These are phyloP conservation scores for Cynaeus angustus DNA, from an alignment of 2,888 invertebrate genomes.

Conservation along the genomic window DNA sequence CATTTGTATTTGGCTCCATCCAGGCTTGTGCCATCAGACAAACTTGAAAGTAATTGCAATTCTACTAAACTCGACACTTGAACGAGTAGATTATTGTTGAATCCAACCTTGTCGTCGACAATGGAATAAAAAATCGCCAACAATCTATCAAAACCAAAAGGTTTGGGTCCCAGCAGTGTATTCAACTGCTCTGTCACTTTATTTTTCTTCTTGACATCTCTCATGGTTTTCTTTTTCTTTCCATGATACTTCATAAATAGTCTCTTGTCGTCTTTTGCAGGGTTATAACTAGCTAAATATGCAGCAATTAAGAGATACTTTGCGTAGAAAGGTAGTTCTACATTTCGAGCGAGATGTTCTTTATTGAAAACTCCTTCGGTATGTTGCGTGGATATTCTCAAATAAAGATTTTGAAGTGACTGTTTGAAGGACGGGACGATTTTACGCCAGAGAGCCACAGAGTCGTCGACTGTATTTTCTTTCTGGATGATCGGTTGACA, in stretches of 20 bases:
- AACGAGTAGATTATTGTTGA: constrained; percentile 89
- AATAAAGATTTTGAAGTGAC: constrained; percentile 85
- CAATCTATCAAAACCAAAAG: constrained; percentile 67
- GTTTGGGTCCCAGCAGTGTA: constrained; percentile 86
- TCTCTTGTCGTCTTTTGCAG: constrained; percentile 89
- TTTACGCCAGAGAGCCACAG: constrained; percentile 85
- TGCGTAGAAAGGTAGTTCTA: constrained; percentile 91
- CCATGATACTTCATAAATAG: constrained; percentile 88
- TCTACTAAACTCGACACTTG: constrained; percentile 92
- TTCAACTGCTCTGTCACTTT: constrained; percentile 76
- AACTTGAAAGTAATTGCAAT: constrained; percentile 82
- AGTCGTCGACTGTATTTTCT: constrained; percentile 78
- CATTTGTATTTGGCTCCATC: constrained; percentile 91
- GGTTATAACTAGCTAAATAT: constrained; percentile 94
- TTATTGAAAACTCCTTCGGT: neutral
- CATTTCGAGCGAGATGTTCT: constrained; percentile 75
- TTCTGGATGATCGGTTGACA: constrained; percentile 84
- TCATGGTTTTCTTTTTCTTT: constrained; percentile 80
- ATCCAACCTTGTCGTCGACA: constrained; percentile 87
- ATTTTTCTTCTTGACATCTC: constrained; percentile 77
- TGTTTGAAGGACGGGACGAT: constrained; percentile 84
- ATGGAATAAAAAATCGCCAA: constrained; percentile 76
- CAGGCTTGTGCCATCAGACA: constrained; percentile 80
- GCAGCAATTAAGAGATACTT: constrained; percentile 93
- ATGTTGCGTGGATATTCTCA: constrained; percentile 73